Conservation (phyloP, 2,888 invertebrate genomes). For the Trissonchulus latispiculum region DNA sequence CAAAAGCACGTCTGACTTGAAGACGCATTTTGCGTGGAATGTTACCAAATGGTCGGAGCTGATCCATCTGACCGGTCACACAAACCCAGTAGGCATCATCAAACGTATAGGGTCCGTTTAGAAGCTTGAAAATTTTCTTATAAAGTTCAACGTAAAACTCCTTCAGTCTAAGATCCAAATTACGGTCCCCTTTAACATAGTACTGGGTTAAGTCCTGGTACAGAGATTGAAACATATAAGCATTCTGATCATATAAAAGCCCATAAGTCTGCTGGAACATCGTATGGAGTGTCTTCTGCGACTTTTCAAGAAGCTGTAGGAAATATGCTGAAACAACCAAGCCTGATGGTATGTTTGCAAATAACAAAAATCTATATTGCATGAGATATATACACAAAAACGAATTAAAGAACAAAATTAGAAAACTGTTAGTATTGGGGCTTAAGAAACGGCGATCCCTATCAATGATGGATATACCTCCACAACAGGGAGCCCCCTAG, state of each 20-base stretch:
- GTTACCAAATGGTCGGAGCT: constrained; percentile 86
- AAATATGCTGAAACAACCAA: constrained; percentile 67
- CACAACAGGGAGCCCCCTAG: too few species aligned
- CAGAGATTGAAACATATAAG: constrained; percentile 79
- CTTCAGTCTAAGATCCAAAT: constrained; percentile 49
- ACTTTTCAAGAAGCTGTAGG: constrained; percentile 66
- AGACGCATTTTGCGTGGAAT: constrained; percentile 79
- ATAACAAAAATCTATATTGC: background rate
- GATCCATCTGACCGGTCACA: constrained; percentile 79
- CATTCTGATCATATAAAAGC: constrained; percentile 82
- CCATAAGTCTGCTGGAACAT: constrained; percentile 95
- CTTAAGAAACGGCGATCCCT: too few species aligned
- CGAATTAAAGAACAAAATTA: background rate
- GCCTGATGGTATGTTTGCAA: background rate
- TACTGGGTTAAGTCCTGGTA: constrained; percentile 80
- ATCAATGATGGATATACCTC: too few species aligned
- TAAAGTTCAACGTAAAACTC: constrained; percentile 82
- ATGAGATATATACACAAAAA: background rate
- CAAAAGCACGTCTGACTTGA: constrained; percentile 81
- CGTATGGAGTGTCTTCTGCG: constrained; percentile 74
- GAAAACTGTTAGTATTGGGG: too few species aligned
- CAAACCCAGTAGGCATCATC: constrained; percentile 60
- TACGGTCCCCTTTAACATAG: constrained; percentile 50
- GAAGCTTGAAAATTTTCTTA: constrained; percentile 62
- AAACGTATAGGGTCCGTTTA: constrained; percentile 19